These are phyloP conservation scores for Epinephelus coioides DNA, from an alignment of 2,797 vertebrate species.

Conservation along the genomic window DNA sequence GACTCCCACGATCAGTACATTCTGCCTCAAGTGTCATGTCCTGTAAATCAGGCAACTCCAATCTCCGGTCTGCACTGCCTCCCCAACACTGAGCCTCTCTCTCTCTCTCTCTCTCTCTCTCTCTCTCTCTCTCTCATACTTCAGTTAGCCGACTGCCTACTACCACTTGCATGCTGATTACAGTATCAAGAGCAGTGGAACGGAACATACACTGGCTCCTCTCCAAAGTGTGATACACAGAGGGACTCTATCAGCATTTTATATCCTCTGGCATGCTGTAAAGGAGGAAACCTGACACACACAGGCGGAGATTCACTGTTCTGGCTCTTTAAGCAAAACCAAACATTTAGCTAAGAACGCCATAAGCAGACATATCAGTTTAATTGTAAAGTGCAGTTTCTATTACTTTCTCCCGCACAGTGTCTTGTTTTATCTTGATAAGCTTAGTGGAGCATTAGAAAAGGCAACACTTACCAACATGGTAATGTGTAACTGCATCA, in stretches of 20 bases:
- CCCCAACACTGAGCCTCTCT: slow-evolving; percentile 50
- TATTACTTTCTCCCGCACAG: slow-evolving; percentile 6
- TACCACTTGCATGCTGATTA: slow-evolving; percentile 77
- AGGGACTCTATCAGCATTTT: slow-evolving; percentile 67
- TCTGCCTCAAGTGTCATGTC: slow-evolving; percentile 61
- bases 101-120: slow-evolving; percentile 58
- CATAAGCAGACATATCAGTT: slow-evolving; percentile 7
- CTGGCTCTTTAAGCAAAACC: slow-evolving; percentile 46
- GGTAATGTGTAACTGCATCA: slow-evolving; percentile 26
- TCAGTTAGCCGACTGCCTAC: slow-evolving; percentile 56
- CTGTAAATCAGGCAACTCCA: slow-evolving; percentile 77
- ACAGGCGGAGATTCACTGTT: slow-evolving; percentile 36
- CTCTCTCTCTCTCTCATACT: slow-evolving; percentile 63
- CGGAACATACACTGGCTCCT: slow-evolving; percentile 71
- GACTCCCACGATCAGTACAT: slow-evolving; percentile 48
- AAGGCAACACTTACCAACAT: slow-evolving; percentile 26
- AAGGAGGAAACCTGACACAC: slow-evolving; percentile 48
- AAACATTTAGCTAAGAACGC: slow-evolving; percentile 44
- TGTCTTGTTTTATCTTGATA: slow-evolving; percentile 6
- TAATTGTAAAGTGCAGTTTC: slow-evolving; percentile 5
- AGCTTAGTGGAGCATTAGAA: slow-evolving; percentile 14
- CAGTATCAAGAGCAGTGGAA: slow-evolving; percentile 76
- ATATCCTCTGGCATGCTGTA: slow-evolving; percentile 55
- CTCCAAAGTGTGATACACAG: slow-evolving; percentile 65
- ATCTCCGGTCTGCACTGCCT: slow-evolving; percentile 53